Conservation (phyloP, 2,888 invertebrate species). For the Pachymerium ferrugineum region DNA sequence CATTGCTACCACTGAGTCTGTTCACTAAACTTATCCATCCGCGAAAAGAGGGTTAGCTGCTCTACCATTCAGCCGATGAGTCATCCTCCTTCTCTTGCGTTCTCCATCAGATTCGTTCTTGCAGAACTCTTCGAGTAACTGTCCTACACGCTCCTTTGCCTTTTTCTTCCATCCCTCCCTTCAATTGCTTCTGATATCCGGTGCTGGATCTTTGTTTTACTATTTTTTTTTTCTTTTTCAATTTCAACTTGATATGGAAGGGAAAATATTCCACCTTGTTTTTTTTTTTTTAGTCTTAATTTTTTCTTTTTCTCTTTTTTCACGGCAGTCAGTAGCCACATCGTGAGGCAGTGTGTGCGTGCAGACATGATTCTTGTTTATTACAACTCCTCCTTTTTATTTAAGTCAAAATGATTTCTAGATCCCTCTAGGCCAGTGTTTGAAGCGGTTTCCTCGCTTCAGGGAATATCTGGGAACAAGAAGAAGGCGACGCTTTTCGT, state of each 20-base stretch:
- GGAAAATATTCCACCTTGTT: too few relatives aligned
- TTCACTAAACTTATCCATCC: not conserved
- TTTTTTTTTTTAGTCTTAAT: not conserved
- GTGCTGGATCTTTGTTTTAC: too few relatives aligned
- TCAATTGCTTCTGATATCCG: not conserved
- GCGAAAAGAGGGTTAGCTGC: not conserved
- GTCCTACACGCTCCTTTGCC: not conserved
- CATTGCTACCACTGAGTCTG: not conserved
- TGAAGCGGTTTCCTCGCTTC: constrained; percentile 8
- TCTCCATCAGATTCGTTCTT: not conserved
- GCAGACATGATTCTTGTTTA: constrained; percentile 19
- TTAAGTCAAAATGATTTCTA: not conserved
- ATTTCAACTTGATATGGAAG: too few relatives aligned
- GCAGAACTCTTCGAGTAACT: not conserved
- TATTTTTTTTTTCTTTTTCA: too few relatives aligned
- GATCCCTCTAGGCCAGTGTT: constrained; percentile 4
- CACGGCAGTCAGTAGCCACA: not conserved
- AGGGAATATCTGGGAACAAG: constrained; percentile 1
- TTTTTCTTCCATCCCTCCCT: not conserved
- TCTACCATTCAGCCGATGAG: constrained; percentile 9
- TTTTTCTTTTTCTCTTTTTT: not conserved
- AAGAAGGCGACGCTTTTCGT: constrained; percentile 20
- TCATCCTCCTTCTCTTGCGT: not conserved
- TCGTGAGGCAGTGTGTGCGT: not conserved
- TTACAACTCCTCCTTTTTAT: constrained; percentile 15